These are phyloP conservation scores for Nineta flava DNA, from an alignment of 2,888 invertebrate genomes.

Conservation along the genomic window DNA sequence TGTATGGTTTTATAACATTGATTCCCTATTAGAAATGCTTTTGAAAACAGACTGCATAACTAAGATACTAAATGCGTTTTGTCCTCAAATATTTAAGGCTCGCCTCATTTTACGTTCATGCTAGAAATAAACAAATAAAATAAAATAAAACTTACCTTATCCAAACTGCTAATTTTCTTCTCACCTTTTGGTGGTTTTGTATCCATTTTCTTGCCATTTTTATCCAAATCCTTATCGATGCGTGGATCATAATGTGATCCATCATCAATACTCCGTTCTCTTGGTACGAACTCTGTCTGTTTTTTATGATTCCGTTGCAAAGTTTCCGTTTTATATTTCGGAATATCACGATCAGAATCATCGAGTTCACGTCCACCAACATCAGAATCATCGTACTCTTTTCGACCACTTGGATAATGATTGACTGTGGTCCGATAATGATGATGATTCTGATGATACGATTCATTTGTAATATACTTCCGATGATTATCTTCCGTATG, in stretches of 20 bases:
- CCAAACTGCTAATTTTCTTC: conserved; percentile 54
- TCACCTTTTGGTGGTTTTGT: conserved; percentile 38
- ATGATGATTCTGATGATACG: not conserved
- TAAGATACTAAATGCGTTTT: too few relatives aligned
- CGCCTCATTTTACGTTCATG: too few relatives aligned
- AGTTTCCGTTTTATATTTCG: conserved; percentile 32
- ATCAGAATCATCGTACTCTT: conserved; percentile 15
- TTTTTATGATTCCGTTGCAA: conserved; percentile 32
- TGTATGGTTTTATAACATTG: too few relatives aligned
- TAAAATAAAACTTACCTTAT: conserved; percentile 36
- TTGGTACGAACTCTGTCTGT: conserved; percentile 35
- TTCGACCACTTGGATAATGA: conserved; percentile 11
- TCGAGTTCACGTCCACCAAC: conserved; percentile 17
- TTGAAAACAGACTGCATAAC: too few relatives aligned
- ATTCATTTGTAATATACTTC: conserved; percentile 5
- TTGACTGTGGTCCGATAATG: not conserved
- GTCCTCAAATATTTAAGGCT: too few relatives aligned
- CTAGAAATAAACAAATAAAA: too few relatives aligned
- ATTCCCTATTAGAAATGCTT: too few relatives aligned
- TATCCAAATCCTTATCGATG: conserved; percentile 34
- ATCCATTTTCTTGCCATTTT: conserved; percentile 28
- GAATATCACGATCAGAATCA: conserved; percentile 16
- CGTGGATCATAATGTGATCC: conserved; percentile 49
- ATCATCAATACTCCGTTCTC: conserved; percentile 46
- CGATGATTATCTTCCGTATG: conserved; percentile 45